Evolutionary conservation across 2,888 invertebrate species (phyloP).

Genomic region (Cantharis flavilabris): DNA sequence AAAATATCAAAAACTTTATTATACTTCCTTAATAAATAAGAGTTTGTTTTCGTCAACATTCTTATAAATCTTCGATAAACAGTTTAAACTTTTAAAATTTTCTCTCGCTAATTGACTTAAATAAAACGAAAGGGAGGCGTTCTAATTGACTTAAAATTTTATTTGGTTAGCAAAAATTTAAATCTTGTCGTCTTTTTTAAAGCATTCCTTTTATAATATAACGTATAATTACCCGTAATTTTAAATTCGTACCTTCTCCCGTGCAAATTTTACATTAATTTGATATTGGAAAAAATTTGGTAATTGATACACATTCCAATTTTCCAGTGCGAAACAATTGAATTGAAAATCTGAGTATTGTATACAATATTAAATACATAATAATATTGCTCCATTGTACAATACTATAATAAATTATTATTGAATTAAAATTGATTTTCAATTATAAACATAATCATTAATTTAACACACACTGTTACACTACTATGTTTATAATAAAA

Average conservation of each 20-base stretch:
- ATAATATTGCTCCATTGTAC: not conserved
- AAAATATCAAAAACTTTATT: not conserved
- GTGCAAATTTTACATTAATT: not conserved
- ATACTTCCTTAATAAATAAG: not conserved
- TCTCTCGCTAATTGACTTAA: not conserved
- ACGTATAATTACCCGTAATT: not conserved
- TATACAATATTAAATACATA: not conserved
- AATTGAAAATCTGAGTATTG: not conserved
- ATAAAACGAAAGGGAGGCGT: not conserved
- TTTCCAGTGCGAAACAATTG: not conserved
- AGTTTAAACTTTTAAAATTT: not conserved
- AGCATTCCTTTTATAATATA: not conserved
- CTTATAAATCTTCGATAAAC: not conserved
- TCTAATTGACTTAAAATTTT: slow-evolving; percentile 1
- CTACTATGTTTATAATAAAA: not conserved
- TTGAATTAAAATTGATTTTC: not conserved
- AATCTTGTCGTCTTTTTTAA: not conserved
- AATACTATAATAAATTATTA: not conserved
- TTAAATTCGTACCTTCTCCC: not conserved
- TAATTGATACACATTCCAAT: not conserved
- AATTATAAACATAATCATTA: not conserved
- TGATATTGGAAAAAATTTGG: not conserved
- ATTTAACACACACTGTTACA: not conserved
- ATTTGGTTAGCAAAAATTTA: not conserved
- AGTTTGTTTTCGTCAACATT: not conserved